These are phyloP conservation scores for Pelvicachromis taeniatus DNA, from an alignment of 2,113 vertebrate species.

Conservation along the genomic window DNA sequence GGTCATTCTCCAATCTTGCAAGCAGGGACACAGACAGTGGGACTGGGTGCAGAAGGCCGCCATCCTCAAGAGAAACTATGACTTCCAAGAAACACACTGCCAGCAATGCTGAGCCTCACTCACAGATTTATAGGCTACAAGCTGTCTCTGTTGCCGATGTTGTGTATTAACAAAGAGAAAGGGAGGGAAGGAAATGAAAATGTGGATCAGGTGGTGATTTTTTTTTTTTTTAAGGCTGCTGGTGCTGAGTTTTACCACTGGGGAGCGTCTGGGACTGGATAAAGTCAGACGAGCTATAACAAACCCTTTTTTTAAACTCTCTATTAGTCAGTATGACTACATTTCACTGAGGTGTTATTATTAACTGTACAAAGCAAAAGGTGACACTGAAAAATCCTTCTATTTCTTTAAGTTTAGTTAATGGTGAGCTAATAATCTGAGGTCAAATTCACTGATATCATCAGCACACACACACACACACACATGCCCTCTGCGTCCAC, in stretches of 20 bases:
- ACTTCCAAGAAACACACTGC: neutral
- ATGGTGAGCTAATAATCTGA: neutral
- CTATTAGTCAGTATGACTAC: neutral
- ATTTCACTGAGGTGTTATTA: neutral
- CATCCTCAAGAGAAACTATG: neutral
- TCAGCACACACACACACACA: neutral
- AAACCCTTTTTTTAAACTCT: neutral
- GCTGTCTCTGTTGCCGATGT: neutral
- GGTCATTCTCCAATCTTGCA: neutral
- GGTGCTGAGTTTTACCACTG: constrained; percentile 45
- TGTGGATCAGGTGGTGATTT: neutral
- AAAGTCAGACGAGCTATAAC: neutral
- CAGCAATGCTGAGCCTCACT: neutral
- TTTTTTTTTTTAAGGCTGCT: neutral
- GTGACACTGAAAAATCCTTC: neutral
- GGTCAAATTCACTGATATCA: neutral
- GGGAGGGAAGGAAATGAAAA: neutral
- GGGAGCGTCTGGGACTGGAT: constrained; percentile 44
- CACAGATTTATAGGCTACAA: neutral
- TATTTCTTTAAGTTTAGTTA: no score
- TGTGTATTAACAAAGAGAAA: neutral
- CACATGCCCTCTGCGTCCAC: neutral
- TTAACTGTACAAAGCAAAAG: neutral
- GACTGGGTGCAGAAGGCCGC: neutral
- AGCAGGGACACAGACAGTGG: neutral